Evolutionary conservation across 2,797 vertebrate genomes (phyloP).

Genomic region (Falco biarmicus): DNA sequence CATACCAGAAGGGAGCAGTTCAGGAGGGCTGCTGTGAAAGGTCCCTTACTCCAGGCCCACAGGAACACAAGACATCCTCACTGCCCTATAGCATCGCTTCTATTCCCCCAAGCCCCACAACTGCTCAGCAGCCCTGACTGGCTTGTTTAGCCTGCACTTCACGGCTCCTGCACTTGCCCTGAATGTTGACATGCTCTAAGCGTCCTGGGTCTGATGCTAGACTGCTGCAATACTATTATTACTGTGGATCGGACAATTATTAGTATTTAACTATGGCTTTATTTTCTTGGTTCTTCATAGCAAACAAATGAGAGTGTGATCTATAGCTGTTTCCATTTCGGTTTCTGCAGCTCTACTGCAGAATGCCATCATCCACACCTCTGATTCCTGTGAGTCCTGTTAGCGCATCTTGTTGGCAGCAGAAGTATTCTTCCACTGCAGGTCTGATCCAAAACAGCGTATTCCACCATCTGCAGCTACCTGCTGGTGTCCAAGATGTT

Average conservation of each 20-base stretch:
- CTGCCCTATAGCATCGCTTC: fast-evolving
- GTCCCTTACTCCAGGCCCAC: not conserved
- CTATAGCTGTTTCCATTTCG: not conserved
- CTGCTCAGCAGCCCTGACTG: not conserved
- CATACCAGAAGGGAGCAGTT: not conserved
- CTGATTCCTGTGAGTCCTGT: constrained; percentile 66
- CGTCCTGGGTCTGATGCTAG: not conserved
- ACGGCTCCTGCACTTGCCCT: not conserved
- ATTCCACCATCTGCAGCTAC: constrained; percentile 67
- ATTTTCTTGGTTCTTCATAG: not conserved
- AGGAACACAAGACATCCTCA: not conserved
- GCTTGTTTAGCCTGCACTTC: not conserved
- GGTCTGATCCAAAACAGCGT: constrained; percentile 58
- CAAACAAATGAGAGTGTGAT: constrained; percentile 19
- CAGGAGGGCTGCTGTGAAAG: not conserved
- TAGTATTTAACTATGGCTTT: not conserved
- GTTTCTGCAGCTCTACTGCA: constrained; percentile 8
- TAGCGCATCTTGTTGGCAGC: constrained; percentile 69
- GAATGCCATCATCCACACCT: constrained; percentile 64
- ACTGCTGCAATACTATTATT: not conserved
- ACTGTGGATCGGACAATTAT: not conserved
- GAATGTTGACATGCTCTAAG: not conserved
- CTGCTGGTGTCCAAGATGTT: constrained; percentile 63
- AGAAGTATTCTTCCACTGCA: constrained; percentile 57
- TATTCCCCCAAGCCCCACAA: not conserved